Base-by-base conservation (phyloP, 2,888 invertebrate genomes). In the Agrilus mali region DNA sequence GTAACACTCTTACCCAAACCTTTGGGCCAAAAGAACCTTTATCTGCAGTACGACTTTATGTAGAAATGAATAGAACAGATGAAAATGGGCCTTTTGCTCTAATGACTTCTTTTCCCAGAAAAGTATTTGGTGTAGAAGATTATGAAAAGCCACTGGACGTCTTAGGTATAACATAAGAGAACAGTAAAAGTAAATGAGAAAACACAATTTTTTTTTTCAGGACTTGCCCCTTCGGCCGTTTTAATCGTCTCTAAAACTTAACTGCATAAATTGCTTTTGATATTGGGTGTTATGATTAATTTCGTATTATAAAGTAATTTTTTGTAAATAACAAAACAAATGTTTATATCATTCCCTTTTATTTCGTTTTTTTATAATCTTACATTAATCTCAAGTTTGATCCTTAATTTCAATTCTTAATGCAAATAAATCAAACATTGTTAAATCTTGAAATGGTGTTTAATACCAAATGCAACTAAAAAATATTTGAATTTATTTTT, bases 91-190 rank as follows among this genome's bases (percentile, higher is more conserved):
- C 74, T 5, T 93, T 95, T 67, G 80, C 80, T 42, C 69, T 96
- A 53, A 90, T 95, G 84, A 94, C 92, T 3, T 82, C 78, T 58
- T 96, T 92, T 69, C 95, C 96, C 7, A 82, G 80, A 58, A 89
- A 86, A 68, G 78, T 92, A 41, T 96, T 93, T 62, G 72, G 75
- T 1, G 74, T 71, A 10, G 90, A 90, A 3, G 95, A 96, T 61
- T 94, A 88, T 67, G 85, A 88, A 45, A 85, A 82, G 60, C 89
- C 95, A 0, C 69, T 96, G 52, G 83, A 83, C 53, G 73, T 78
- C 50, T 72, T 96, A 68, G 89, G 89, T 86, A 67, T 65, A 58
- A 54, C 39, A 39, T 38, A 31, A 33, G 8, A 27, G 33, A 17
- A 36, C 27, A 31, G 43, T 36, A 12, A 34, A n/a, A 34, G 17